These are phyloP conservation scores for Brachyptera putata DNA, from an alignment of 2,888 invertebrate genomes.

Conservation along the genomic window DNA sequence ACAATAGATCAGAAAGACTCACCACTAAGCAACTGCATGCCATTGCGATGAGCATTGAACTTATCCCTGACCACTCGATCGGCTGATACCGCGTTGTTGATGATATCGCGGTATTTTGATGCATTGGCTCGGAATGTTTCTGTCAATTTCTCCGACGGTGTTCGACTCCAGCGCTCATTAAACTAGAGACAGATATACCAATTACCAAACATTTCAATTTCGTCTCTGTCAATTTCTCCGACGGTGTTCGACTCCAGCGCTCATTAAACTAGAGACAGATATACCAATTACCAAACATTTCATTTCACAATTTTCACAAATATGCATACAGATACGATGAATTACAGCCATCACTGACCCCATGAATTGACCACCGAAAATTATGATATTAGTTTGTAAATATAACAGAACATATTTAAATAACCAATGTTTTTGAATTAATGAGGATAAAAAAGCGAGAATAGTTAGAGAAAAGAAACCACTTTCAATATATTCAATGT, in stretches of 20 bases:
- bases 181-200: conserved; percentile 62
- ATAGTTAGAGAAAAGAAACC: too few species aligned
- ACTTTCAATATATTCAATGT: too few species aligned
- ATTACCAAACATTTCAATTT: too few species aligned
- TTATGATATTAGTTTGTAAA: too few species aligned
- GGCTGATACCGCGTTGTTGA: conserved; percentile 78
- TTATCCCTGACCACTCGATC: conserved; percentile 79
- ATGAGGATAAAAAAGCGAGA: too few species aligned
- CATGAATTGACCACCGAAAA: too few species aligned
- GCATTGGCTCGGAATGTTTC: conserved; percentile 83
- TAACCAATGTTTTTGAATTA: too few species aligned
- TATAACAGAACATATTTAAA: too few species aligned
- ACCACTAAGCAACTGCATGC: conserved; percentile 75
- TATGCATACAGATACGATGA: too few species aligned
- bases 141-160: conserved; percentile 81
- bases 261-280: conserved; percentile 73
- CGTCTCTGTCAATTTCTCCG: conserved; percentile 84
- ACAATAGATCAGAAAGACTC: background rate
- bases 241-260: conserved; percentile 87
- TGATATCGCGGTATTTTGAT: conserved; percentile 88
- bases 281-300: too few species aligned
- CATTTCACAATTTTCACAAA: too few species aligned
- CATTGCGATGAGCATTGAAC: conserved; percentile 69
- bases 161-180: conserved; percentile 88
- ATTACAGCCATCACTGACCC: too few species aligned